phyloP scores from a whole-genome alignment of 2,797 vertebrate species.

The Onychomys leucogaster region DNA sequence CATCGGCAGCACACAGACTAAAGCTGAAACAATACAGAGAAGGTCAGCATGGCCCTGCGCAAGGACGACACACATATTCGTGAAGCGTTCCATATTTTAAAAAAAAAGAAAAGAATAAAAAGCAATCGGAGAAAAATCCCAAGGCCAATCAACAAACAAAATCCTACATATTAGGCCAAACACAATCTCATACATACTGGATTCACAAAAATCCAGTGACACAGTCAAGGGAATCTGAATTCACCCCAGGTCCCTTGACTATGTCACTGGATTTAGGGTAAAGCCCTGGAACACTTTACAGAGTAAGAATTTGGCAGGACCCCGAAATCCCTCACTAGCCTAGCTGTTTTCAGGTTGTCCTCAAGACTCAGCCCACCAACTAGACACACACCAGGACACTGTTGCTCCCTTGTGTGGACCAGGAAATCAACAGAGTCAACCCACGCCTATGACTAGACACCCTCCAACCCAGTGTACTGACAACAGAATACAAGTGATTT shows the following conservation, averaged over 20 bases:
- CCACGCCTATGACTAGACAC: neutral
- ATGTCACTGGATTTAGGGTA: too few species aligned
- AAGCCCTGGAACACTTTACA: neutral
- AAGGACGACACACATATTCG: too few species aligned
- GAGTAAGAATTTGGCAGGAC: neutral
- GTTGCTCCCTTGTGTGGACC: neutral
- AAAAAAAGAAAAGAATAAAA: neutral
- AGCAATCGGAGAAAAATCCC: neutral
- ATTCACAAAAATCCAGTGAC: neutral
- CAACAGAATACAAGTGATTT: neutral
- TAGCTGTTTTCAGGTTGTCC: constrained; percentile 12
- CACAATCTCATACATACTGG: neutral
- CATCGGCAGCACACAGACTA: too few species aligned
- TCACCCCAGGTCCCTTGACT: neutral
- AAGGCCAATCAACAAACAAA: neutral
- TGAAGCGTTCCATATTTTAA: too few species aligned
- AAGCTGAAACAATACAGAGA: too few species aligned
- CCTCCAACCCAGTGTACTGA: neutral
- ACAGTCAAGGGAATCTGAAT: neutral
- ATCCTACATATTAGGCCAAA: neutral
- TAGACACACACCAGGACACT: neutral
- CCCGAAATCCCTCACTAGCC: neutral
- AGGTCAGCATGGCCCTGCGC: too few species aligned
- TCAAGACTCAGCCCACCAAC: neutral
- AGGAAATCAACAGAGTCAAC: constrained; percentile 3